Conservation (phyloP, 2,888 invertebrate species). For the Lobophora halterata region DNA sequence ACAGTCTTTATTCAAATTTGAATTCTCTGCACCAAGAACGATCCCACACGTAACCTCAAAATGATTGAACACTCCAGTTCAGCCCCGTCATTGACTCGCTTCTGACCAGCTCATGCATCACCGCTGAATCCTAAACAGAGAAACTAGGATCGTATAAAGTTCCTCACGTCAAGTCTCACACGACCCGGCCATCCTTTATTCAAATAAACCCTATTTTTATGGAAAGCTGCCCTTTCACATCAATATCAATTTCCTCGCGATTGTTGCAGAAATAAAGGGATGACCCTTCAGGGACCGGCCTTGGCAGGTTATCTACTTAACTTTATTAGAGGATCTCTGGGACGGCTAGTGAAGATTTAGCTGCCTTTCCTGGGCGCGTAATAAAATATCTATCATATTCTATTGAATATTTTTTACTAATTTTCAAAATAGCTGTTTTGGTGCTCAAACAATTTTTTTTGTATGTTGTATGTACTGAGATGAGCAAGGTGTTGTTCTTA, state of each 20-base stretch:
- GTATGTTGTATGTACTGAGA: no score
- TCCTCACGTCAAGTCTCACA: constrained; percentile 59
- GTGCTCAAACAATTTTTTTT: no score
- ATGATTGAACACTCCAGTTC: constrained; percentile 31
- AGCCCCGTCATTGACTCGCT: constrained; percentile 43
- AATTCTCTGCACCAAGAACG: no score
- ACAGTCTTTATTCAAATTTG: no score
- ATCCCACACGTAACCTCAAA: background rate
- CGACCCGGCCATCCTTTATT: constrained; percentile 76
- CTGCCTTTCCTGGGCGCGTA: constrained; percentile 19
- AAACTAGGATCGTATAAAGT: constrained; percentile 68
- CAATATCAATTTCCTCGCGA: constrained; percentile 80
- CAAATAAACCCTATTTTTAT: constrained; percentile 82
- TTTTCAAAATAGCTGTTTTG: no score
- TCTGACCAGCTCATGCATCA: constrained; percentile 53
- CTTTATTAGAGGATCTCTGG: constrained; percentile 71
- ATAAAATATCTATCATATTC: constrained; percentile 8
- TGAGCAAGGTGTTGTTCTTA: no score
- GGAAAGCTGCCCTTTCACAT: constrained; percentile 79
- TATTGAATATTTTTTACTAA: no score
- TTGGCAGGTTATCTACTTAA: constrained; percentile 64
- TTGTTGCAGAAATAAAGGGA: constrained; percentile 80
- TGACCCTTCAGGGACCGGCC: constrained; percentile 75
- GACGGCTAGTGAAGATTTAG: constrained; percentile 44
- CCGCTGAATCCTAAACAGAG: constrained; percentile 39